Evolutionary conservation across 2,113 vertebrate species (phyloP), one percentile per base, ranked within the genome.

Genomic region (Channa argus): DNA sequence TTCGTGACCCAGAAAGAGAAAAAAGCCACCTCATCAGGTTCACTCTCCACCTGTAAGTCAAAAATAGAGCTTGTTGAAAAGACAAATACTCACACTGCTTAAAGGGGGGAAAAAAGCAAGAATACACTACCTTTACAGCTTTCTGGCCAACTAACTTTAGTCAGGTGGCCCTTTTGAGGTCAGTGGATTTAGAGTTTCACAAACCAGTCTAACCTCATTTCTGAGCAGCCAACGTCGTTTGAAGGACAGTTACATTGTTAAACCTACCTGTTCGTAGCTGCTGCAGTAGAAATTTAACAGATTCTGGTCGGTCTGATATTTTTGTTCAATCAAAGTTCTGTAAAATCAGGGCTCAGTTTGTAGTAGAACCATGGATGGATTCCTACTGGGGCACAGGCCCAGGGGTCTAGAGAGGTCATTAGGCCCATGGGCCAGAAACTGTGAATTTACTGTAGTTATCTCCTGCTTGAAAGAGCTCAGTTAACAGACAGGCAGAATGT

Each of bases 1-100:
- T 41, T n/a, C n/a, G 4, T 83, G 86, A 88, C 84, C 86, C 74
- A 90, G 84, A 90, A 87, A 87, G 37, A 79, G 51, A 88, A 88
- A 24, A 88, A 80, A 65, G 82, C 79, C 74, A 80, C 76, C 80
- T 88, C 89, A 82, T 88, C 86, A 88, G 69, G 78, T 86, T 81
- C 74, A 69, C 74, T 69, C 82, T 86, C 82, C 84, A 88, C 84
- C 84, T 88, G 80, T 77, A 85, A 84, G 82, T 84, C 80, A 80
- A 68, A 87, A 88, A 86, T 85, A 86, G 86, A 79, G 64, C 78
- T 55, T 33, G 63, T 75, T 77, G 56, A 84, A 60, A 80, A 82
- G 71, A 85, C 59, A 75, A 86, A 82, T 84, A 53, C 43, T 79
- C 55, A 3, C 55, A n/a, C 53, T 44, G 15, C 51, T 71, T 54